phyloP scores from a whole-genome alignment of 2,888 invertebrate genomes.

The Eurytoma californica region DNA sequence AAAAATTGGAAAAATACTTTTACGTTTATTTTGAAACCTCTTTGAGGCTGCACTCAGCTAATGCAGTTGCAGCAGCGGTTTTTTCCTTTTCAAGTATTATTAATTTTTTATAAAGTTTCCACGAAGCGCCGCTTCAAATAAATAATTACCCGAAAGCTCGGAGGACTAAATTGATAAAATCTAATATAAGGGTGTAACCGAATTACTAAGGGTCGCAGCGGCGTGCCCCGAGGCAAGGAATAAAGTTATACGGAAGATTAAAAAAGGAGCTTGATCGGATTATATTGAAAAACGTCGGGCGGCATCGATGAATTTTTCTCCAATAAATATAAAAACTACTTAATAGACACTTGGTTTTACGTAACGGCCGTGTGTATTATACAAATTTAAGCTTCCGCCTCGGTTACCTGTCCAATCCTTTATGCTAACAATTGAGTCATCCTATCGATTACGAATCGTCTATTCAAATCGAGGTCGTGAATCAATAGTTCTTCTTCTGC shows the following conservation, averaged over 20 bases:
- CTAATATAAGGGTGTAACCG: slow-evolving; percentile 29
- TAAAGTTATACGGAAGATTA: not conserved
- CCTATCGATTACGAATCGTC: no score
- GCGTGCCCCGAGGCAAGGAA: slow-evolving; percentile 35
- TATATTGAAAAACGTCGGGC: slow-evolving; percentile 23
- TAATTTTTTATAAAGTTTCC: no score
- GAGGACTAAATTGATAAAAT: slow-evolving; percentile 24
- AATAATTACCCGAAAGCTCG: not conserved
- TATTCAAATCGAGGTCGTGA: no score
- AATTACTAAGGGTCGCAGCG: slow-evolving; percentile 34
- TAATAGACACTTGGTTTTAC: not conserved
- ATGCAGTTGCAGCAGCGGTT: no score
- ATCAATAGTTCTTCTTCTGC: no score
- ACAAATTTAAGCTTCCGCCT: not conserved
- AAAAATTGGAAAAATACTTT: no score
- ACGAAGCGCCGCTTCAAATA: no score
- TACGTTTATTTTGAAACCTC: no score
- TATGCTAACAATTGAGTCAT: not conserved
- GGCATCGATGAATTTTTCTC: slow-evolving; percentile 22
- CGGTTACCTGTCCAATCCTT: slow-evolving; percentile 3
- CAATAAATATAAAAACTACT: slow-evolving; percentile 28
- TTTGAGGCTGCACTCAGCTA: no score
- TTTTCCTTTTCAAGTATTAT: no score
- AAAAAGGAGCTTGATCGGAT: slow-evolving; percentile 26
- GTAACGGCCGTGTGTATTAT: no score